A percentile compares a stretch with the other conserved stretches of the same genome.
Evolutionary conservation across 53 echinoderm and acorn worm genomes (phyloP).

Genomic region (Astropecten irregularis): DNA sequence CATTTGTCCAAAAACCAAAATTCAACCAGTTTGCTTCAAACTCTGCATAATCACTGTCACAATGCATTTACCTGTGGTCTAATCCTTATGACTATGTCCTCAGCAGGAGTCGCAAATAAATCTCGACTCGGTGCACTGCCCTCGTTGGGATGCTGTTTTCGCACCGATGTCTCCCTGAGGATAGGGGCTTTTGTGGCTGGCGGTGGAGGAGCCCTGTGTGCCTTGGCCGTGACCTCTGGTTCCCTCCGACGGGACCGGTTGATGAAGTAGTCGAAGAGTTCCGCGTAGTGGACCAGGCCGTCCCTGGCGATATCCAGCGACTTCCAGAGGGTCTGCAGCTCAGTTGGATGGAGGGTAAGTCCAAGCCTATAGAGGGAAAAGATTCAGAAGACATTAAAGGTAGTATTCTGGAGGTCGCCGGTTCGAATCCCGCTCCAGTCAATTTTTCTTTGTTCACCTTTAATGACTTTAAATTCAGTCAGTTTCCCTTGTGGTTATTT

Average conservation of each 20-base stretch:
- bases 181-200: too few relatives aligned
- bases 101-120: conserved; percentile 55
- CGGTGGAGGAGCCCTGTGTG: not conserved
- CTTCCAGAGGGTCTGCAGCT: conserved; percentile 88
- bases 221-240: not conserved
- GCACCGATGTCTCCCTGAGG: conserved; percentile 5
- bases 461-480: too few relatives aligned
- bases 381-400: not conserved
- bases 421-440: too few relatives aligned
- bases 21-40: too few relatives aligned
- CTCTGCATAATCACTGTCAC: too few relatives aligned
- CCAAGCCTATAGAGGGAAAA: conserved; percentile 68
- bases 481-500: too few relatives aligned
- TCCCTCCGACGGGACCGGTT: conserved; percentile 41
- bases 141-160: not conserved
- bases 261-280: conserved; percentile 88
- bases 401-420: too few relatives aligned
- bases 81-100: conserved; percentile 44
- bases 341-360: conserved; percentile 82
- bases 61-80: conserved; percentile 61
- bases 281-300: conserved; percentile 89
- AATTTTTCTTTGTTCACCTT: too few relatives aligned
- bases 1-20: too few relatives aligned
- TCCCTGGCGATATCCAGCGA: conserved; percentile 79
- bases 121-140: not conserved